Evolutionary conservation across 2,113 vertebrate species (phyloP), one percentile per base, ranked within the genome.

Genomic region (Podiceps cristatus): DNA sequence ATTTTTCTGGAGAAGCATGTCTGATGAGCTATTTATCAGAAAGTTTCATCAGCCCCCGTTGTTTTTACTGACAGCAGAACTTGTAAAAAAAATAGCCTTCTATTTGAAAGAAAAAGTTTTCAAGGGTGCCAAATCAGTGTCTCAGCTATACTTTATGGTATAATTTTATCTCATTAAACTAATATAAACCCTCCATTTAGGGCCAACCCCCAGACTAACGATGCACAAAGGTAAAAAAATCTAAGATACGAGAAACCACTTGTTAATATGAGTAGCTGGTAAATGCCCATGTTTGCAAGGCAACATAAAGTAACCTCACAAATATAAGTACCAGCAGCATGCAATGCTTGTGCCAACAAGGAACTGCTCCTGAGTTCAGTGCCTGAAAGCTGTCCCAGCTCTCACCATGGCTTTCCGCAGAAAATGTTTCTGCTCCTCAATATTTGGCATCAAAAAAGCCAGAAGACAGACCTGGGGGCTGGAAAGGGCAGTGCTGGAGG

Each of bases 1-100:
- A 35, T 81, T 78, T 74, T 74, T 59, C 40, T 71, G 52, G 56
- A 86, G 86, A 86, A 81, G 50, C 1, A 2, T 22, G 24, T 59
- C 33, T 86, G 44, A 66, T 49, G 63, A 95, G 75, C 29, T 77
- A 13, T 59, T 90, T 59, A 5, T 72, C 79, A 82, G 77, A 79
- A 85, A 64, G 37, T 5, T 63, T 33, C 0, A 0, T 63, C 75
- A 77, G 42, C 47, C 47, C 0, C 59, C 28, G 42, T 42, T 35
- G 58, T 67, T 58, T 71, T 22, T 66, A 64, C 20, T 28, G 28
- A 60, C 56, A 74, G 63, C 37, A 97, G 24, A 63, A 56, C 33
- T 50, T 37, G 37, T n/a, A 47, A 80, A 83, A 66, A 35, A 45
- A 76, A 18, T 6, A 79, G 29, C 18, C 42, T 69, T 24, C 45